Conservation (phyloP, 2,113 vertebrate genomes). For the Apteryx mantelli region DNA sequence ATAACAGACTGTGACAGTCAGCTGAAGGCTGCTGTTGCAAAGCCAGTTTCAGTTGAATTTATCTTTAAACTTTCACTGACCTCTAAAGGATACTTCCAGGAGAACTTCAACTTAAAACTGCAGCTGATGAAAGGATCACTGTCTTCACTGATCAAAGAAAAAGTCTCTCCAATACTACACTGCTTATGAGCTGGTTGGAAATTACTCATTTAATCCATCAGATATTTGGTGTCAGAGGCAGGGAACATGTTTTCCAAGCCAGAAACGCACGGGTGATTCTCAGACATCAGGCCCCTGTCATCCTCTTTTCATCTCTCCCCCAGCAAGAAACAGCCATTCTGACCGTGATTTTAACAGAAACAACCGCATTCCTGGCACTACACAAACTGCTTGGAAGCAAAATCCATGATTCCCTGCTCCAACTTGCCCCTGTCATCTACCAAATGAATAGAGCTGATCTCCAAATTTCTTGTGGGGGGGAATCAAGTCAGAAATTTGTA, state of each 20-base stretch:
- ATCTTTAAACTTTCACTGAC: neutral
- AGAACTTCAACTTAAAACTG: neutral
- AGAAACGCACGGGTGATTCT: neutral
- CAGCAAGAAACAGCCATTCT: neutral
- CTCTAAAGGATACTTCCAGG: neutral
- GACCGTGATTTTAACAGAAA: neutral
- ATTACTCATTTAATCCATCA: neutral
- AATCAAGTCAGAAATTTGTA: neutral
- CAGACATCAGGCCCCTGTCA: neutral
- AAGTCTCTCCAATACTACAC: neutral
- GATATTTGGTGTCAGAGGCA: neutral
- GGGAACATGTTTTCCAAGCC: neutral
- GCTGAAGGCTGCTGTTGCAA: neutral
- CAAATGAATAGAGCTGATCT: neutral
- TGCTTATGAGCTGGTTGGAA: neutral
- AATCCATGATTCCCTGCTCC: neutral
- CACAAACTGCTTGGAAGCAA: neutral
- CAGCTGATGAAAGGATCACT: neutral
- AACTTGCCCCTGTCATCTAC: neutral
- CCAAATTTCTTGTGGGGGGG: neutral
- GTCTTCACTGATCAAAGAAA: neutral
- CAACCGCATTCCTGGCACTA: neutral
- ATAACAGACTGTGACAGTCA: neutral
- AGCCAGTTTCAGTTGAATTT: neutral
- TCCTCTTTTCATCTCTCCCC: neutral